Conservation (phyloP, 2,113 vertebrate genomes). For the Thamnophis sirtalis region DNA sequence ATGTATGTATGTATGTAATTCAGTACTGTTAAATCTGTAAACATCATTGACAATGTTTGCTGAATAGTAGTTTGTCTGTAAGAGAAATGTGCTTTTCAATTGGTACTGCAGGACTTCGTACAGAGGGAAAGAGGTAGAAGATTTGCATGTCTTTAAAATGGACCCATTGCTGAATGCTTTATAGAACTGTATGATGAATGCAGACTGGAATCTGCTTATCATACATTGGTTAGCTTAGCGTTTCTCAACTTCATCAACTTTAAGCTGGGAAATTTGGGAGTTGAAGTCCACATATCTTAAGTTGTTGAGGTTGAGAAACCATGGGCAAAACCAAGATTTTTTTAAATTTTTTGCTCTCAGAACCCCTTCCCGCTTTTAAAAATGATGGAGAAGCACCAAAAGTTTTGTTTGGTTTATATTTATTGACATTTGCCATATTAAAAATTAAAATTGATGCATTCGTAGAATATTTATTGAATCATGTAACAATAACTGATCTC, state of each 20-base stretch:
- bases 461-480: neutral
- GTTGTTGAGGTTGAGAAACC: neutral
- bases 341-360: neutral
- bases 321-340: neutral
- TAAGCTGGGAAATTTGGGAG: neutral
- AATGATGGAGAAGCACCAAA: neutral
- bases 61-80: constrained; percentile 3
- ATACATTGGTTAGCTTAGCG: neutral
- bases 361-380: neutral
- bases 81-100: constrained; percentile 23
- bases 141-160: neutral
- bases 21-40: neutral
- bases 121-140: neutral
- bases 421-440: neutral
- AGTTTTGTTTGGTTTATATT: neutral
- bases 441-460: neutral
- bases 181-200: neutral
- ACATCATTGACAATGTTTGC: no score
- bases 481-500: neutral
- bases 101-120: constrained; percentile 42
- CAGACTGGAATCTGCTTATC: neutral
- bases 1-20: neutral
- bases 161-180: neutral
- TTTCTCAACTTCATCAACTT: neutral
- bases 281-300: neutral